A percentile compares a stretch with the other conserved stretches of the same genome.
phyloP scores from a whole-genome alignment of 2,797 vertebrate species.

The Gila robusta region DNA sequence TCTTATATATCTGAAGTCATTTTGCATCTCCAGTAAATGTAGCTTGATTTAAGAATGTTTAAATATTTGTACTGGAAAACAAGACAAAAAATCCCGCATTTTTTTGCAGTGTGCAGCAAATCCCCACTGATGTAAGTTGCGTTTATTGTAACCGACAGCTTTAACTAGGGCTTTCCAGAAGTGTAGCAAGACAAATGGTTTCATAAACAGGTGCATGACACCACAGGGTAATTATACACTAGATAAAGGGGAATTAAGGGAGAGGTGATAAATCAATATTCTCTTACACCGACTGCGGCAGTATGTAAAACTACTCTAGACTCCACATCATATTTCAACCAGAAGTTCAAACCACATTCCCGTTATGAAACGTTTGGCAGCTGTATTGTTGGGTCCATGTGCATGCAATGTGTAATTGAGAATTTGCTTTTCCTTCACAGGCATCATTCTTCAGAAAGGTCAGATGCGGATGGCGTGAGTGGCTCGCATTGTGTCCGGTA shows the following conservation, averaged over 20 bases:
- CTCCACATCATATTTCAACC: conserved; percentile 36
- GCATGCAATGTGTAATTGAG: conserved; percentile 35
- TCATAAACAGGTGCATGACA: conserved; percentile 40
- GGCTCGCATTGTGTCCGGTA: conserved; percentile 14
- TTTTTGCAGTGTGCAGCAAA: neutral
- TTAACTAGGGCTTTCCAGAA: conserved; percentile 5
- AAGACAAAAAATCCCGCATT: neutral
- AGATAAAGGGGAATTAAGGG: conserved; percentile 19
- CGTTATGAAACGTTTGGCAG: conserved; percentile 26
- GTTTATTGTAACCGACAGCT: neutral
- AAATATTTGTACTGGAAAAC: conserved; percentile 3
- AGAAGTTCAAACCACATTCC: conserved; percentile 25
- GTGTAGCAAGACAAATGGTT: conserved; percentile 19
- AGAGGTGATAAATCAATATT: conserved; percentile 31
- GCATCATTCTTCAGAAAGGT: conserved; percentile 17
- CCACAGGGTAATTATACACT: conserved; percentile 24
- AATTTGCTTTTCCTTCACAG: conserved; percentile 24
- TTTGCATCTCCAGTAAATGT: neutral
- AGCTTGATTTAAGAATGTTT: neutral
- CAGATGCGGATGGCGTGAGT: neutral
- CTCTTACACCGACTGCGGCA: conserved; percentile 20
- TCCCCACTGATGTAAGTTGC: neutral
- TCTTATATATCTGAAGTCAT: neutral
- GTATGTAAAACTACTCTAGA: conserved; percentile 15
- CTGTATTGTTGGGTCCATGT: conserved; percentile 30